Evolutionary conservation across 2,888 invertebrate species (phyloP).

Genomic region (Vesta saturnalis): DNA sequence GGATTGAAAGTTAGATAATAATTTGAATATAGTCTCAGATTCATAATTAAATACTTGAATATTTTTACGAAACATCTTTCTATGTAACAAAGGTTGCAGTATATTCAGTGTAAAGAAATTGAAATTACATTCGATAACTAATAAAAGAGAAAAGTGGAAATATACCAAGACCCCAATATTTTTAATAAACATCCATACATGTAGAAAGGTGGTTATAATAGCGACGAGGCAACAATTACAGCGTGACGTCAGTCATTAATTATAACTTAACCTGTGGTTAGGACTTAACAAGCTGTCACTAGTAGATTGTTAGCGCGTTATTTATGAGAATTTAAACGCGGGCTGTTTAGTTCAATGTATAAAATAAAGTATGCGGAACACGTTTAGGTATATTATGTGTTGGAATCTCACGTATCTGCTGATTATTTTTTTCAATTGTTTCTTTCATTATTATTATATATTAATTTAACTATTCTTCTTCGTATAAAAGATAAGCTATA

Average conservation of each 20-base stretch:
- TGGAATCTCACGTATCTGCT: slow-evolving; percentile 1
- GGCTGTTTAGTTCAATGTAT: slow-evolving; percentile 51
- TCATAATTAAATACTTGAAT: background rate
- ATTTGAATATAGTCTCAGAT: background rate
- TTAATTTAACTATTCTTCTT: background rate
- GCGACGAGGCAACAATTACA: slow-evolving; percentile 63
- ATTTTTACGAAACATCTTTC: background rate
- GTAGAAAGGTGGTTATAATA: slow-evolving; percentile 54
- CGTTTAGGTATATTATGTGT: slow-evolving; percentile 4
- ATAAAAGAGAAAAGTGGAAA: slow-evolving; percentile 45
- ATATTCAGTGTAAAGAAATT: too few species aligned
- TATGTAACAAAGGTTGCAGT: too few species aligned
- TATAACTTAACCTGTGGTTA: slow-evolving; percentile 66
- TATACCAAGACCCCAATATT: slow-evolving; percentile 59
- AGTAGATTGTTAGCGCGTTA: slow-evolving; percentile 65
- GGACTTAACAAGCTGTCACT: slow-evolving; percentile 66
- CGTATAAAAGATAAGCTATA: background rate
- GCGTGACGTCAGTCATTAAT: slow-evolving; percentile 64
- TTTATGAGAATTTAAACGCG: slow-evolving; percentile 65
- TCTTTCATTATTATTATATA: slow-evolving; percentile 6
- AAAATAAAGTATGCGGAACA: slow-evolving; percentile 38
- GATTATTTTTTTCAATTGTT: slow-evolving; percentile 10
- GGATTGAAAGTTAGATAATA: background rate
- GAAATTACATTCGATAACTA: too few species aligned
- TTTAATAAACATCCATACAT: slow-evolving; percentile 58